These are phyloP conservation scores for Arothron firmamentum DNA, from an alignment of 2,113 vertebrate species.

Conservation along the genomic window DNA sequence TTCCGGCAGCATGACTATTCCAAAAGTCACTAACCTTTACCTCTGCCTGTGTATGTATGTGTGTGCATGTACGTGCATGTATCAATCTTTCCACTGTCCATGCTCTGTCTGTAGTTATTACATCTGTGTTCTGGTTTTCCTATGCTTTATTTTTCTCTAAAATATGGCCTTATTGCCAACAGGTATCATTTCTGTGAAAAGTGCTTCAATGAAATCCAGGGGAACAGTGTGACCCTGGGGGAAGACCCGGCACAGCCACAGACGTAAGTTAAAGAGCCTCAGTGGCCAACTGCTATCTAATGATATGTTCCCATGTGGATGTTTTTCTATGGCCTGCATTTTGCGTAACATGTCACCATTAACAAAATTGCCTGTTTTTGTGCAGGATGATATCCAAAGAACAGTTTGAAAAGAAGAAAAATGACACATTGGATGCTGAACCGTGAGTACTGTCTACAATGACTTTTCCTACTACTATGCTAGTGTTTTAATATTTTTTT, in stretches of 20 bases:
- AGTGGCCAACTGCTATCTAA: not conserved
- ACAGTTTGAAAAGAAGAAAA: constrained; percentile 99
- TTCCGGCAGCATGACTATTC: constrained; percentile 30
- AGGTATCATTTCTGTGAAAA: constrained; percentile 99
- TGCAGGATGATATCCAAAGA: constrained; percentile 92
- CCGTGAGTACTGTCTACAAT: constrained; percentile 82
- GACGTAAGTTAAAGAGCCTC: constrained; percentile 82
- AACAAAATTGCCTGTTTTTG: constrained; percentile 7
- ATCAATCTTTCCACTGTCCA: constrained; percentile 25
- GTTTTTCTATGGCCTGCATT: no score
- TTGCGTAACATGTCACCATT: not conserved
- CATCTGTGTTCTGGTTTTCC: constrained; percentile 56
- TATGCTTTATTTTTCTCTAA: constrained; percentile 86
- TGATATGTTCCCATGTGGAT: not conserved
- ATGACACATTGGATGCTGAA: constrained; percentile 93
- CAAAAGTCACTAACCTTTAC: constrained; percentile 58
- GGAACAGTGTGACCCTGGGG: constrained; percentile 97
- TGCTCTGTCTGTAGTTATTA: constrained; percentile 42
- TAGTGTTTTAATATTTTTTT: not conserved
- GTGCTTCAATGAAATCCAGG: constrained; percentile 99
- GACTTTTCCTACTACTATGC: not conserved
- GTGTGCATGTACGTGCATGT: constrained; percentile 9
- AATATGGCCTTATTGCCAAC: constrained; percentile 95
- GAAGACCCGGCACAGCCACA: constrained; percentile 96
- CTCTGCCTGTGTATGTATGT: constrained; percentile 41